Percentiles rank a stretch among this genome's conserved stretches.
Conservation (phyloP, 2,797 vertebrate genomes). For the Micromesistius poutassou region DNA sequence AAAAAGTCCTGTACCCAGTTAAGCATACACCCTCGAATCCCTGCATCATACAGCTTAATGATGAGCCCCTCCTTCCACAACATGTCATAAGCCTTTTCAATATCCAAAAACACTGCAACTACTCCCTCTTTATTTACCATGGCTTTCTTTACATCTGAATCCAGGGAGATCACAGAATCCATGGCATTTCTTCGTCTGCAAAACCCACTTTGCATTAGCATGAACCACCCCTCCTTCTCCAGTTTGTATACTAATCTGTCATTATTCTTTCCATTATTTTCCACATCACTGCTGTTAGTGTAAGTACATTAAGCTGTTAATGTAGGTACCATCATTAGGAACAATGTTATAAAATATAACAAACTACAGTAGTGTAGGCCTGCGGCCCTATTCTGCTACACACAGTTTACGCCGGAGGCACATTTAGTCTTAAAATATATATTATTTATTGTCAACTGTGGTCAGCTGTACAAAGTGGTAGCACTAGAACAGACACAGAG, state of each 20-base stretch:
- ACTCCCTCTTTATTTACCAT: neutral
- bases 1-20: too few relatives aligned
- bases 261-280: slow-evolving; percentile 9
- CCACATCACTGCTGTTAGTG: neutral
- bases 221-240: neutral
- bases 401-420: too few relatives aligned
- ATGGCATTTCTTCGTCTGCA: neutral
- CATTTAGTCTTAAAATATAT: too few relatives aligned
- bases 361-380: too few relatives aligned
- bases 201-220: neutral
- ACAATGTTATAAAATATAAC: too few relatives aligned
- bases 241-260: neutral
- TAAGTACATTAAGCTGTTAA: too few relatives aligned
- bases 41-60: neutral
- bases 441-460: too few relatives aligned
- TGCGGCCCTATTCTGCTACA: too few relatives aligned
- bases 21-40: too few relatives aligned
- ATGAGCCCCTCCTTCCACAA: slow-evolving; percentile 3
- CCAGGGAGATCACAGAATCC: neutral
- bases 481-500: too few relatives aligned
- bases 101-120: slow-evolving; percentile 1
- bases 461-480: too few relatives aligned
- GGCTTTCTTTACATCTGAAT: neutral
- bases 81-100: slow-evolving; percentile 8
- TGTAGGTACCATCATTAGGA: too few relatives aligned